phyloP scores from a whole-genome alignment of 2,888 invertebrate genomes.

The Dascillus cervinus region DNA sequence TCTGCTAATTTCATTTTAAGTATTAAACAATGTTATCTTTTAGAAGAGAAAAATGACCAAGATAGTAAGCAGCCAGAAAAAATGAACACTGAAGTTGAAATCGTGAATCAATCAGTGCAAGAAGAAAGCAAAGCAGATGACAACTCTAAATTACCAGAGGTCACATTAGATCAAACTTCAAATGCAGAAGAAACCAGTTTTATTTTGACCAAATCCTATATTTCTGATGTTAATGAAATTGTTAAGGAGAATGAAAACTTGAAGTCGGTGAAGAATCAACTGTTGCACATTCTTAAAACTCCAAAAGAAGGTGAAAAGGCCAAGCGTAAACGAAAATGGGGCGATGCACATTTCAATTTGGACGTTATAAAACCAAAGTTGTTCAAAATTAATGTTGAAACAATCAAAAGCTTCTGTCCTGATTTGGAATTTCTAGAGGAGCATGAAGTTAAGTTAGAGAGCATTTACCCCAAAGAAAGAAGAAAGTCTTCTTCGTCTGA shows the following conservation, averaged over 20 bases:
- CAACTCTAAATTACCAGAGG: conserved; percentile 3
- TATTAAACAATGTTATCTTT: not conserved
- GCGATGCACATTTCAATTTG: conserved; percentile 13
- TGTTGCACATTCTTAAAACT: conserved; percentile 3
- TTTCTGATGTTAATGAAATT: conserved; percentile 5
- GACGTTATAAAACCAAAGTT: conserved; percentile 9
- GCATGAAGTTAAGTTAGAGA: conserved; percentile 33
- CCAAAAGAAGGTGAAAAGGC: conserved; percentile 6
- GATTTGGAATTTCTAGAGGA: conserved; percentile 33
- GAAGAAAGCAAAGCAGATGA: conserved; percentile 7
- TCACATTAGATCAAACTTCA: too few relatives aligned
- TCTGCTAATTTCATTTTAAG: not conserved
- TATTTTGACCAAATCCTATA: conserved; percentile 6
- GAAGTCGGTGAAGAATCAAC: conserved; percentile 5
- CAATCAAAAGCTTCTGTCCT: conserved; percentile 33
- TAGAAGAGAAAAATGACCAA: not conserved
- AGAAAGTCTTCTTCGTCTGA: conserved; percentile 16
- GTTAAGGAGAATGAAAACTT: conserved; percentile 7
- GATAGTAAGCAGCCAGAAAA: too few relatives aligned
- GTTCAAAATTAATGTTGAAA: conserved; percentile 27
- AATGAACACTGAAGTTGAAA: conserved; percentile 1
- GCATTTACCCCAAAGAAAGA: conserved; percentile 17
- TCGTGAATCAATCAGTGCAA: conserved; percentile 1
- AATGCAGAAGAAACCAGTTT: conserved; percentile 14
- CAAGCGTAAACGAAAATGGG: conserved; percentile 14